Evolutionary conservation across 2,888 invertebrate genomes (phyloP), one percentile per base, ranked within the genome.

Genomic region (Congeria kusceri): DNA sequence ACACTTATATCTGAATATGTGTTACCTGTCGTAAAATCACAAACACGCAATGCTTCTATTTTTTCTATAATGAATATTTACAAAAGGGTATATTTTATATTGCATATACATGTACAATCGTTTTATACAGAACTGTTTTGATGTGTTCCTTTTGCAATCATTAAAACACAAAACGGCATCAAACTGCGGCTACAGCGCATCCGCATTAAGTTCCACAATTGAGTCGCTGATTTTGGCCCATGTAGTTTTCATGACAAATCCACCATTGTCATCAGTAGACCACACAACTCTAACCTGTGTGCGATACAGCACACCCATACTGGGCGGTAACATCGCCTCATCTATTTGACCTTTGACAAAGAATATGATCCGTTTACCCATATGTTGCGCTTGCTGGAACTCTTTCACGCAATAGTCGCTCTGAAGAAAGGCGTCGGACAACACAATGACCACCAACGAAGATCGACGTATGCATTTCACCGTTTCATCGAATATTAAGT

Each of bases 261-360:
- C 20, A 9, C 49, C 49, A 20, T 49, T 49, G 4, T 49, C 49
- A 18, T 49, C 7, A 9, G 3, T 15, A 32, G 32, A 7, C 49
- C 49, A 49, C 20, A 49, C 20, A 4, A 49, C 49, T 4, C 49
- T 4, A 18, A 20, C 20, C 18, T 49, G 18, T 4, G 3, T 49
- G 18, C 20, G 49, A 49, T 49, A 49, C 18, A 49, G 5, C 4
- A 20, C 49, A 4, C 5, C 49, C 20, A 49, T 20, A 4, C n/a
- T 5, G 15, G 49, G 49, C 3, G 49, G 4, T 3, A 49, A 15
- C 49, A 4, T 18, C 4, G 4, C 15, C 15, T 18, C 20, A 15
- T 49, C 49, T 49, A 49, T 49, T 15, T 49, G 49, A 49, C 49
- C 49, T 49, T n/a, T 49, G 4, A 49, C 20, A 49, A 49, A 49